Evolutionary conservation across 2,888 invertebrate genomes (phyloP).

Genomic region (Hypselothyrea guttata): DNA sequence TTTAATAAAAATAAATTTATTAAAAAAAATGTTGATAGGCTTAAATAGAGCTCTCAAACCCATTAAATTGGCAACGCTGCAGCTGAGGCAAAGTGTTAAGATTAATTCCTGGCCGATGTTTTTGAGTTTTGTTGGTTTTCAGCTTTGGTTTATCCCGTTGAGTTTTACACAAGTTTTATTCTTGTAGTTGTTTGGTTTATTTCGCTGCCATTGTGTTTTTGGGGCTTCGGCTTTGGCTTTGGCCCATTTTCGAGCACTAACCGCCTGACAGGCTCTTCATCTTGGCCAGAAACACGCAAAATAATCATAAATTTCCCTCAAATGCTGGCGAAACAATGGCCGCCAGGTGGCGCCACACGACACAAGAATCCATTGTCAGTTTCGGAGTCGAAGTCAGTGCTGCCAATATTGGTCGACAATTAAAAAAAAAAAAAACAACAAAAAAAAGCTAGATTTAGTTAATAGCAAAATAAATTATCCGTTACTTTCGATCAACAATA

Average conservation of each 20-base stretch:
- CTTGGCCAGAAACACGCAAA: conserved; percentile 52
- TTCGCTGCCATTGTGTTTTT: neutral
- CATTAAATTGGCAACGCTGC: too few relatives aligned
- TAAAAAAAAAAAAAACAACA: too few relatives aligned
- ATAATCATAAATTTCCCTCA: conserved; percentile 56
- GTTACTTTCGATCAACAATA: too few relatives aligned
- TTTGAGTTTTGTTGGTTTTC: conserved; percentile 17
- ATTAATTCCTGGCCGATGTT: conserved; percentile 19
- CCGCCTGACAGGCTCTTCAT: conserved; percentile 35
- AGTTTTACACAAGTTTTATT: conserved; percentile 1
- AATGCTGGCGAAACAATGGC: conserved; percentile 36
- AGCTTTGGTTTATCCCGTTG: conserved; percentile 30
- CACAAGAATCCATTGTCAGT: neutral
- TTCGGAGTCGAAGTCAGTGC: too few relatives aligned
- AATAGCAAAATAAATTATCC: too few relatives aligned
- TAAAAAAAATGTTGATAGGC: too few relatives aligned
- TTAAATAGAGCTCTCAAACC: too few relatives aligned
- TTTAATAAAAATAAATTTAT: too few relatives aligned
- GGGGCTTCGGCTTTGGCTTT: conserved; percentile 26
- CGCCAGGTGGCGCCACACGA: conserved; percentile 39
- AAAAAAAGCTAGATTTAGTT: too few relatives aligned
- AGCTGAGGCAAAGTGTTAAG: too few relatives aligned
- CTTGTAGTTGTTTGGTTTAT: conserved; percentile 1
- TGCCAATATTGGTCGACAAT: too few relatives aligned
- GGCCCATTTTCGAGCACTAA: neutral